These are phyloP conservation scores for Zaprionus inermis DNA, from an alignment of 1,140 invertebrate species.

Conservation along the genomic window DNA sequence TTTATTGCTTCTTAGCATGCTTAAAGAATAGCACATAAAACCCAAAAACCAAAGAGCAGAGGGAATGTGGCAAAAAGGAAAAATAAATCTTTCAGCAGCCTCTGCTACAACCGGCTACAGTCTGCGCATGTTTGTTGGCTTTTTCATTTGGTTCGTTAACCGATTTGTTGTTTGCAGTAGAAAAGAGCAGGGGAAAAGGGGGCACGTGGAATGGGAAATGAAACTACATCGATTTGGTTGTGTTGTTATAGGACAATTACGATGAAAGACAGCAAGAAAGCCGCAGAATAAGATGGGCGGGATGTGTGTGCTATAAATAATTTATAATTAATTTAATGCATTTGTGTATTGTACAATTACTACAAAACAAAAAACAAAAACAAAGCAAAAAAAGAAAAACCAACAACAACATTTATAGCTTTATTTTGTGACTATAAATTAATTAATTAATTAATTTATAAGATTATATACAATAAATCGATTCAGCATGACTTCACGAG, in stretches of 20 bases:
- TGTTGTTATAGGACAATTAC: conserved; percentile 68
- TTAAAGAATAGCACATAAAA: conserved; percentile 33
- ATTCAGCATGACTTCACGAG: conserved; percentile 69
- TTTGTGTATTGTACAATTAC: conserved; percentile 43
- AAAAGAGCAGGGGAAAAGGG: not conserved
- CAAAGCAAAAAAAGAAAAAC: conserved; percentile 54
- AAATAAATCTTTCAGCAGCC: not conserved
- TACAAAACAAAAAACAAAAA: conserved; percentile 57
- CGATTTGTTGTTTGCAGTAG: conserved; percentile 23
- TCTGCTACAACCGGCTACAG: conserved; percentile 2
- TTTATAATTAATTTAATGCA: conserved; percentile 70
- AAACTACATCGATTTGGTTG: conserved; percentile 83
- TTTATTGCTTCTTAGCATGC: conserved; percentile 75
- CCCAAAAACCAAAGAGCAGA: conserved; percentile 5
- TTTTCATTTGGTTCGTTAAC: conserved; percentile 54
- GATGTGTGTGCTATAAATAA: conserved; percentile 44
- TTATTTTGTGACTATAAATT: conserved; percentile 79
- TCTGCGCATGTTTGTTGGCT: conserved; percentile 60
- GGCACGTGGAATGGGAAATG: conserved; percentile 20
- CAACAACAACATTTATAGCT: conserved; percentile 76
- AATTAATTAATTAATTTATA: conserved; percentile 76
- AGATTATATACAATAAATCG: conserved; percentile 65
- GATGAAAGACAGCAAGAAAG: conserved; percentile 1
- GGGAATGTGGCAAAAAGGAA: no score
- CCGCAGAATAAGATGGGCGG: not conserved